Evolutionary conservation across 2,797 vertebrate species (phyloP).

Genomic region (Neosilurus hyrtlii): DNA sequence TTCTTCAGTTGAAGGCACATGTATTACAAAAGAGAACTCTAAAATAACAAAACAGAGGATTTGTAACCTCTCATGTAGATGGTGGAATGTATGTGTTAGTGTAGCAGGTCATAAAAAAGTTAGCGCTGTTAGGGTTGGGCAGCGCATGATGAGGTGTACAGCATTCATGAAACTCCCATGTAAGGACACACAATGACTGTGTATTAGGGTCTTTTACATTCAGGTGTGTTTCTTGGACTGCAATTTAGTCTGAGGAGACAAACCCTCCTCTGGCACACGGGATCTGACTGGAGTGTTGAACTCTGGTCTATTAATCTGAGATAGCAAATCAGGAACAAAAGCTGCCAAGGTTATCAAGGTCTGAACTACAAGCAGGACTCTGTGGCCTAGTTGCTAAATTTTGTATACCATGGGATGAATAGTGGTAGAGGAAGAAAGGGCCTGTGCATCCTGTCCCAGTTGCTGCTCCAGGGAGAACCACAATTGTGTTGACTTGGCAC

Average conservation of each 20-base stretch:
- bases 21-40: too few relatives aligned
- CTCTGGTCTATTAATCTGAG: neutral
- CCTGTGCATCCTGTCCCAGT: slow-evolving; percentile 21
- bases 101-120: neutral
- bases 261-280: neutral
- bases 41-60: too few relatives aligned
- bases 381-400: slow-evolving; percentile 34
- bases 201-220: neutral
- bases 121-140: neutral
- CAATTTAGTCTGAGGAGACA: neutral
- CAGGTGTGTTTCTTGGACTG: slow-evolving; percentile 13
- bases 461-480: neutral
- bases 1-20: too few relatives aligned
- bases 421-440: neutral
- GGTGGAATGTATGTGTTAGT: neutral
- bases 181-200: neutral
- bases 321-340: slow-evolving; percentile 12
- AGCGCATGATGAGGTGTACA: neutral
- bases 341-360: slow-evolving; percentile 11
- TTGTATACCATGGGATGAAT: slow-evolving; percentile 11
- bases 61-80: neutral
- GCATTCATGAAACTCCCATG: neutral
- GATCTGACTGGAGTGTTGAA: neutral
- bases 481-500: slow-evolving; percentile 6
- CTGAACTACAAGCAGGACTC: slow-evolving; percentile 7